Evolutionary conservation across 1,140 invertebrate genomes (phyloP), one percentile per base, ranked within the genome.

Genomic region (Planococcus citri): DNA sequence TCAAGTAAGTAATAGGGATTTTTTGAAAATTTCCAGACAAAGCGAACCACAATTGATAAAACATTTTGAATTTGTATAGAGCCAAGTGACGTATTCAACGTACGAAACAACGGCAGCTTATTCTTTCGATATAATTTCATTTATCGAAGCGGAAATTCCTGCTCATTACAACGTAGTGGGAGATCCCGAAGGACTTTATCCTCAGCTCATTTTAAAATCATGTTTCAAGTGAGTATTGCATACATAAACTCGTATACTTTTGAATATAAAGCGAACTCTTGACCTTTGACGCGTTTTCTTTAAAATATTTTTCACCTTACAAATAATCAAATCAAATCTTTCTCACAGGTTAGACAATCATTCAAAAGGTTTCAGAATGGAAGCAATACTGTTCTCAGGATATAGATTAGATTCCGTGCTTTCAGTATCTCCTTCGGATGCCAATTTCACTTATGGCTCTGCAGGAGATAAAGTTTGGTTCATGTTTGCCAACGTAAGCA

Each of bases 311-410:
- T 33, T 33, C 29, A 6, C 12, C 29, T 6, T 33, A 33, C 12
- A 3, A 33, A 33, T 33, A 6, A 33, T 51, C n/a, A 51, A 25
- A 27, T 64, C 4, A 64, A 25, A 17, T 67, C 10, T 22, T 78
- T 78, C 73, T 73, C 84, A 81, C 72, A 86, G 84, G 83, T 85
- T 85, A 76, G 80, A 81, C 37, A 77, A 79, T 72, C 77, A 79
- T 51, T 77, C 82, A 0, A 85, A 84, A 6, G 82, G 83, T n/a
- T 73, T 86, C 0, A 77, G 84, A 1, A 72, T 85, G 24, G 85
- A 86, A 78, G 79, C 83, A 0, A 81, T 81, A 3, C 75, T 85
- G 1, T 86, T 86, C 73, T 86, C 85, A n/a, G 85, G 85, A 6
- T 86, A 83, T 73, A 81, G 83, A 73, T 73, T 85, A 17, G 77